Evolutionary conservation across 2,113 vertebrate species (phyloP).

Genomic region (Pungitius pungitius): DNA sequence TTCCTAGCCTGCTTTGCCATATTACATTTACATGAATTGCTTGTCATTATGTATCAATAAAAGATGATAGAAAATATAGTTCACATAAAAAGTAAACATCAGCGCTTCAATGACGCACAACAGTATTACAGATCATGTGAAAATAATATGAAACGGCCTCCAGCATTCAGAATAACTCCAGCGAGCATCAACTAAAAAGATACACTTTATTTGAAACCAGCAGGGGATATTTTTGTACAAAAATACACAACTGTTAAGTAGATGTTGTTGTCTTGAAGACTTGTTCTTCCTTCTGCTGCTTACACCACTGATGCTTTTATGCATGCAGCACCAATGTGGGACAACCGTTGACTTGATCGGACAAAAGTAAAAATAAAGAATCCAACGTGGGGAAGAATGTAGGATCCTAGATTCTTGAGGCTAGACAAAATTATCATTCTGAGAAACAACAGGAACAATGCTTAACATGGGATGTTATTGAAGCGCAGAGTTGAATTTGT

Average conservation of each 20-base stretch:
- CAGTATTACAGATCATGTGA: background rate
- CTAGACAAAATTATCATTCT: slow-evolving; percentile 61
- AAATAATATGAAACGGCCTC: background rate
- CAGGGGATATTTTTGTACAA: slow-evolving; percentile 77
- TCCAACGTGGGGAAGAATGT: slow-evolving; percentile 68
- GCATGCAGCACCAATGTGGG: slow-evolving; percentile 61
- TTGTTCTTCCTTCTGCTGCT: slow-evolving; percentile 60
- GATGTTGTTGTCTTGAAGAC: slow-evolving; percentile 55
- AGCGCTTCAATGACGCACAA: background rate
- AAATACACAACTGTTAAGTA: slow-evolving; percentile 78
- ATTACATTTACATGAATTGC: background rate
- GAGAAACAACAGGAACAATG: slow-evolving; percentile 68
- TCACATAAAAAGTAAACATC: background rate
- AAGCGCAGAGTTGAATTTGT: slow-evolving; percentile 30
- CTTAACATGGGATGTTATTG: slow-evolving; percentile 42
- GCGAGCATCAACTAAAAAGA: slow-evolving; percentile 77
- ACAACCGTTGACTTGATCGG: slow-evolving; percentile 53
- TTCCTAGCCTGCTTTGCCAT: too few species aligned
- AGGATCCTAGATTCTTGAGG: slow-evolving; percentile 68
- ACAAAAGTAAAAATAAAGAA: slow-evolving; percentile 61
- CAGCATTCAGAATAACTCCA: slow-evolving; percentile 36
- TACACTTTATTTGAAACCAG: slow-evolving; percentile 80
- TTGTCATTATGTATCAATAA: background rate
- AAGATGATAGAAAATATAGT: background rate
- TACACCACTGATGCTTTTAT: slow-evolving; percentile 50